Evolutionary conservation across 2,888 invertebrate genomes (phyloP).

Genomic region (Adelognathus sp.): DNA sequence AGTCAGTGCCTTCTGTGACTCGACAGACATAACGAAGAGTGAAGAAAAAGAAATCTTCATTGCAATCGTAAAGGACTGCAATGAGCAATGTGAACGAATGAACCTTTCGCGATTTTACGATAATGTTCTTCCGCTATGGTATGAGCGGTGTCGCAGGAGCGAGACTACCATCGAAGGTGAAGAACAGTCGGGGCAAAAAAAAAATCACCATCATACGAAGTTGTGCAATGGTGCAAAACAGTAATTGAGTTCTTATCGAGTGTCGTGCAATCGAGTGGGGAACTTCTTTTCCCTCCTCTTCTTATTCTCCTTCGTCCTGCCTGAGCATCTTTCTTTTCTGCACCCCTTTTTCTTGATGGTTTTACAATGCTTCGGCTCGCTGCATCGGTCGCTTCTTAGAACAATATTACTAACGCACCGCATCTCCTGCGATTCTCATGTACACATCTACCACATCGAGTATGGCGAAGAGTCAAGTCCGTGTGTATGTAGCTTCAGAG

Average conservation of each 20-base stretch:
- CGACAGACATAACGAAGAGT: not conserved
- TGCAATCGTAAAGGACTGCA: slow-evolving; percentile 30
- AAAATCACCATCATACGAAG: not conserved
- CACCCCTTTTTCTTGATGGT: slow-evolving; percentile 2
- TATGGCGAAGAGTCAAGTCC: not conserved
- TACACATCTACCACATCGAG: not conserved
- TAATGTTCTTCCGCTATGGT: not conserved
- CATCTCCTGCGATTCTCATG: slow-evolving; percentile 36
- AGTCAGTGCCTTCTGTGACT: not conserved
- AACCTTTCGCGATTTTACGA: not conserved
- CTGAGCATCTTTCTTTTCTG: not conserved
- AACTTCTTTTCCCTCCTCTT: slow-evolving; percentile 73
- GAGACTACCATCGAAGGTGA: slow-evolving; percentile 7
- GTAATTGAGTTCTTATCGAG: slow-evolving; percentile 74
- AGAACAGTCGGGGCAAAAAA: slow-evolving; percentile 7
- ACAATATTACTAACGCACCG: slow-evolving; percentile 68
- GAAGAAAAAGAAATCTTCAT: not conserved
- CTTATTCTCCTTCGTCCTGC: slow-evolving; percentile 70
- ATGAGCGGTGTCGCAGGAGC: slow-evolving; percentile 34
- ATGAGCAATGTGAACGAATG: slow-evolving; percentile 26
- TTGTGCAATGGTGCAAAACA: slow-evolving; percentile 68
- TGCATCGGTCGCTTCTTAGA: slow-evolving; percentile 64
- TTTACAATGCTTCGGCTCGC: not conserved
- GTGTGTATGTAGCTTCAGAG: not conserved
- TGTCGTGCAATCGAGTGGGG: slow-evolving; percentile 70